phyloP scores from a whole-genome alignment of 1,140 invertebrate species.

The Leptinotarsa defecta region DNA sequence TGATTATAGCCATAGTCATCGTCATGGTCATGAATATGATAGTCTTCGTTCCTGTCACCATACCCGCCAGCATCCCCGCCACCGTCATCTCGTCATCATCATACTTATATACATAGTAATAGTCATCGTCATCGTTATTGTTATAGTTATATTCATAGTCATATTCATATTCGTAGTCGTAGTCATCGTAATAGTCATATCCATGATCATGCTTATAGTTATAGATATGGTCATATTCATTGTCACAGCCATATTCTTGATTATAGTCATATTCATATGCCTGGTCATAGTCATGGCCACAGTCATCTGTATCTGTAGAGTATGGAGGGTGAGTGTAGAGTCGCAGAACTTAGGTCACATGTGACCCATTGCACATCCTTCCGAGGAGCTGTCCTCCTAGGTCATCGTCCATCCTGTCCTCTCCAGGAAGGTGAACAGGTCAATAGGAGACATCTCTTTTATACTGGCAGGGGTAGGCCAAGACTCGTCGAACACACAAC shows the following conservation, averaged over 20 bases:
- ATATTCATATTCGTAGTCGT: background rate
- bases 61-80: background rate
- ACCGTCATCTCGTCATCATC: background rate
- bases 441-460: too few species aligned
- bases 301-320: background rate
- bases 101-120: background rate
- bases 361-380: too few species aligned
- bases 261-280: too few species aligned
- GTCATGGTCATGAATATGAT: background rate
- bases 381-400: too few species aligned
- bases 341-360: too few species aligned
- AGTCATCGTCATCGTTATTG: background rate
- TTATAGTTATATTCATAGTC: background rate
- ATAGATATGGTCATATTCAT: background rate
- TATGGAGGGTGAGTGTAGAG: too few species aligned
- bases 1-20: background rate
- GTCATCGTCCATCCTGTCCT: too few species aligned
- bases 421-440: too few species aligned
- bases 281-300: background rate
- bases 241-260: too few species aligned
- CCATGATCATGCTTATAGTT: background rate
- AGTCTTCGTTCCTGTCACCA: background rate
- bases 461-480: too few species aligned
- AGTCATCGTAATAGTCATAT: background rate
- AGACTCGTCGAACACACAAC: too few species aligned